Conservation (phyloP, 2,113 vertebrate species). For the Phyllopteryx taeniolatus region DNA sequence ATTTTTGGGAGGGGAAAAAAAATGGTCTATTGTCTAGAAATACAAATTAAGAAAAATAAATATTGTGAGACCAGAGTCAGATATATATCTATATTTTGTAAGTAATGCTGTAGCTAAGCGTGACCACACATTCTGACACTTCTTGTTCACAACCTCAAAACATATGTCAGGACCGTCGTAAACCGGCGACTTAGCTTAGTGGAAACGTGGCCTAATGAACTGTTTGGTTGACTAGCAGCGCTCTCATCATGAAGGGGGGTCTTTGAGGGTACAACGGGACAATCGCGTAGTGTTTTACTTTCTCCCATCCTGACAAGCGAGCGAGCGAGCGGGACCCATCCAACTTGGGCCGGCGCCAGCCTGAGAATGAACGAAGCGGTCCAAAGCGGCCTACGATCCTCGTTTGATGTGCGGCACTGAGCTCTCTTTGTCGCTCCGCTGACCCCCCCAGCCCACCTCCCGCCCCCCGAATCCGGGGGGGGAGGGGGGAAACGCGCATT, state of each 20-base stretch:
- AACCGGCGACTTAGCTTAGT: background rate
- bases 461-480: conserved; percentile 1
- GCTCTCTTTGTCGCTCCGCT: conserved; percentile 55
- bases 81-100: too few relatives aligned
- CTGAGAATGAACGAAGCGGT: conserved; percentile 61
- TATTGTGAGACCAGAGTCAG: too few relatives aligned
- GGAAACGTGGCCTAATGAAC: background rate
- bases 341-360: conserved; percentile 55
- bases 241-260: conserved; percentile 41
- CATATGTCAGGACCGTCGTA: too few relatives aligned
- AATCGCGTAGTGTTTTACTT: conserved; percentile 65
- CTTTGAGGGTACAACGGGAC: conserved; percentile 47
- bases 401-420: conserved; percentile 72
- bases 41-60: too few relatives aligned
- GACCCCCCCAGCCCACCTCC: conserved; percentile 14
- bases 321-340: conserved; percentile 40
- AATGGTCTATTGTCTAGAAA: too few relatives aligned
- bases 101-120: too few relatives aligned
- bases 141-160: too few relatives aligned
- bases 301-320: conserved; percentile 18
- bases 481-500: too few relatives aligned
- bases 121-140: too few relatives aligned
- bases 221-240: conserved; percentile 8
- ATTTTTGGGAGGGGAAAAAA: too few relatives aligned
- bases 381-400: conserved; percentile 55